These are phyloP conservation scores for Turritopsis rubra DNA, from an alignment of 30 jellyfish, hydroid and myxozoan species.

Conservation along the genomic window DNA sequence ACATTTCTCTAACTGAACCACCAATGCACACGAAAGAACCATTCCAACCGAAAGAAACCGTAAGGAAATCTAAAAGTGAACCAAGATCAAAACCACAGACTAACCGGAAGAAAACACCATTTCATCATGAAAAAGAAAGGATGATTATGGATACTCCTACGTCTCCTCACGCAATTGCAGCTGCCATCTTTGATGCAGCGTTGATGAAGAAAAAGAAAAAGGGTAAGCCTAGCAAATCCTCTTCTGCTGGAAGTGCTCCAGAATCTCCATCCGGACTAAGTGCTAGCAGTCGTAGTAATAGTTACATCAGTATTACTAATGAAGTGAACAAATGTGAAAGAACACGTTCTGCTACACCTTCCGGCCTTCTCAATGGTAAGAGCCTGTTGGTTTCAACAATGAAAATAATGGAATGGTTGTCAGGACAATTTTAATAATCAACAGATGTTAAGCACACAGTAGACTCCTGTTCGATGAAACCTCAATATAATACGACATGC, in stretches of 20 bases:
- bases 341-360: slow-evolving; percentile 19
- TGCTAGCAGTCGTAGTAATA: slow-evolving; percentile 69
- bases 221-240: slow-evolving; percentile 36
- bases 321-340: slow-evolving; percentile 12
- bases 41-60: slow-evolving; percentile 5
- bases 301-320: slow-evolving; percentile 57
- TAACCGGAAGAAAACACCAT: slow-evolving; percentile 25
- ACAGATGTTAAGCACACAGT: not conserved
- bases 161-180: slow-evolving; percentile 95
- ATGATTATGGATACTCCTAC: slow-evolving; percentile 71
- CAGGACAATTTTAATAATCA: not conserved
- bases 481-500: not conserved
- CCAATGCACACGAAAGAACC: slow-evolving; percentile 66
- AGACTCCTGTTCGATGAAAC: not conserved
- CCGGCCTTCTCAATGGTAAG: slow-evolving; percentile 26
- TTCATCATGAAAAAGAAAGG: slow-evolving; percentile 33
- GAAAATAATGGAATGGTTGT: not conserved
- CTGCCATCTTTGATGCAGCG: slow-evolving; percentile 93
- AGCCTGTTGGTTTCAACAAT: not conserved
- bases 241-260: slow-evolving; percentile 69
- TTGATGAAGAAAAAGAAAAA: slow-evolving; percentile 52
- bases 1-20: slow-evolving; percentile 93
- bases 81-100: not conserved
- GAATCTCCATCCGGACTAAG: slow-evolving; percentile 55
- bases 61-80: not conserved